Evolutionary conservation across 1,140 invertebrate genomes (phyloP).

Genomic region (Pseudomyrmex gracilis): DNA sequence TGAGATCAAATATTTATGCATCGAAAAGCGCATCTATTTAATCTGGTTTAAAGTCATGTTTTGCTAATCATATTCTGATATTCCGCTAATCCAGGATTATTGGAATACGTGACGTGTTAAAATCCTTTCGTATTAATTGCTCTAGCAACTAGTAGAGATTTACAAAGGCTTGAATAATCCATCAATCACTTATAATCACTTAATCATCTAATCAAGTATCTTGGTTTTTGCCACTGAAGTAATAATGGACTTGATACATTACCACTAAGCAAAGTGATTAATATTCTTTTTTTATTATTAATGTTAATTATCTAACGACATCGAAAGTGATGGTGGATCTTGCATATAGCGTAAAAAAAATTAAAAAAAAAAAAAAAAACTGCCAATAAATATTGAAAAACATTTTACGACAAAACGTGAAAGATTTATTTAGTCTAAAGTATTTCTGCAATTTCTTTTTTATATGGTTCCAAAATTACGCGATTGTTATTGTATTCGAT

Average conservation of each 20-base stretch:
- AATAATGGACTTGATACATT: not conserved
- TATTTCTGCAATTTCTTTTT: not conserved
- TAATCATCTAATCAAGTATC: not conserved
- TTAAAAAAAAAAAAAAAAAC: too few relatives aligned
- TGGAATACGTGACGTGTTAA: not conserved
- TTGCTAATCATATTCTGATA: conserved; percentile 12
- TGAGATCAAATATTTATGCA: conserved; percentile 1
- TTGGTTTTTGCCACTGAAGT: not conserved
- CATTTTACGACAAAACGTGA: not conserved
- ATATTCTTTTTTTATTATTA: too few relatives aligned
- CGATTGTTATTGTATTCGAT: not conserved
- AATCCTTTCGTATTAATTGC: not conserved
- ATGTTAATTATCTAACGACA: too few relatives aligned
- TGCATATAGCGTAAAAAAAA: too few relatives aligned
- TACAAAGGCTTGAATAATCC: not conserved
- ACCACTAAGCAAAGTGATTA: not conserved
- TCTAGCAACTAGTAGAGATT: not conserved
- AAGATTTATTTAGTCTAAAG: not conserved
- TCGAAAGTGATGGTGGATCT: too few relatives aligned
- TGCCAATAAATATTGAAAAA: conserved; percentile 3
- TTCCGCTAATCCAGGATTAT: not conserved
- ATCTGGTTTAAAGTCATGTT: not conserved
- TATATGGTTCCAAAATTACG: not conserved
- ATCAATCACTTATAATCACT: not conserved
- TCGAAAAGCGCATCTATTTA: not conserved